Base-by-base conservation (phyloP, 1,140 invertebrate species). In the Drosophila triauraria region DNA sequence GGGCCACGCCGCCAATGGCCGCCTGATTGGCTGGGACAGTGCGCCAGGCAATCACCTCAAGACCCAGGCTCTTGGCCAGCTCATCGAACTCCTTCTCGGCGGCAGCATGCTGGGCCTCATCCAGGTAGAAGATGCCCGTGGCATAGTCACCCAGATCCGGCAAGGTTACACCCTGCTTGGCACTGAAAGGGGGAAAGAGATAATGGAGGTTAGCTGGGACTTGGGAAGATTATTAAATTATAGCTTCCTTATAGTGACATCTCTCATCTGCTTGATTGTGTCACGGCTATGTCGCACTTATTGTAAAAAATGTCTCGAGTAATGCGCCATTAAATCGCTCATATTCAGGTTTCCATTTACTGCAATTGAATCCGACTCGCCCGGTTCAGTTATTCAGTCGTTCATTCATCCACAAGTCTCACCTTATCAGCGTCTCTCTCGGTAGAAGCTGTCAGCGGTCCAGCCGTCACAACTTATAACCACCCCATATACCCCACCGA, bases 121-220 rank as follows among this genome's bases (percentile, higher is more conserved):
- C 97, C 83, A 99, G 93, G 93, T 98, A 99, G 76, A 99, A 95
- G 58, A 99, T 98, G 59, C 99, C 99, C 12, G 98, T 99, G 42
- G 98, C 99, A 94, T 99, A 99, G 76, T 95, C 94, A 9, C 98
- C 98, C 80, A 96, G 95, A 30, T 95, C 94, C 4, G 99, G 99
- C 65, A 99, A 94, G 68, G 96, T 95, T 59, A 99, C 94, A 79
- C 96, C 96, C 77, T 96, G 95, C 75, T 95, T 94, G 79, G 96
- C 96, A 91, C 97, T 88, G 65, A 9, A 78, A 53, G 17, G 4
- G 17, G 4, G 32, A 0, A 35, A 27, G n/a, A 4, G 12, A 7
- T 2, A 27, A 15, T 1, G 7, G 7, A 12, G 1, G 10, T 32
- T 8, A 17, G 4, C 8, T 47, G 15, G 7, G 10, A 9, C 7